Percentiles rank a stretch among this genome's conserved stretches.
Conservation (phyloP, 2,888 invertebrate species). For the Eupithecia pulchellata region DNA sequence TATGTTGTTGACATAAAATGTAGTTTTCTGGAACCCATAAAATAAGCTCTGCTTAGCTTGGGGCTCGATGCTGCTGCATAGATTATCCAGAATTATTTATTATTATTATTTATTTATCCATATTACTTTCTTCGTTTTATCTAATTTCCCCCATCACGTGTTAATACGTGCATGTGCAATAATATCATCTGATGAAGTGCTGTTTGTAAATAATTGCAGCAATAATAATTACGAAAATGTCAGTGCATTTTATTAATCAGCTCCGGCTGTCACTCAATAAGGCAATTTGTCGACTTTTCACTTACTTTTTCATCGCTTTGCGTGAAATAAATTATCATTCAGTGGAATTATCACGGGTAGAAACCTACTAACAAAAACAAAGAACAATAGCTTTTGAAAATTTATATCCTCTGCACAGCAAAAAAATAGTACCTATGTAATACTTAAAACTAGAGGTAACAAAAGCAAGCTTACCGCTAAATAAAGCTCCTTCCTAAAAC, state of each 20-base stretch:
- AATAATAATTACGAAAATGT: constrained; percentile 29
- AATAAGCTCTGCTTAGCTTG: no score
- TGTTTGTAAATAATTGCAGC: constrained; percentile 10
- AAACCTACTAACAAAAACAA: no score
- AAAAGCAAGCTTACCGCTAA: background rate
- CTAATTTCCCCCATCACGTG: background rate
- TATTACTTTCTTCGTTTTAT: no score
- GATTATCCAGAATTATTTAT: no score
- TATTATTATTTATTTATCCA: no score
- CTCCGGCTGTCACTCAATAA: constrained; percentile 31
- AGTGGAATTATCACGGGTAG: background rate
- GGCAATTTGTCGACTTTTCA: constrained; percentile 19
- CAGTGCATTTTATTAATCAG: constrained; percentile 31
- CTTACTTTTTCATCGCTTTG: background rate
- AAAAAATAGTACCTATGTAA: background rate
- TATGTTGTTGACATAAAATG: no score
- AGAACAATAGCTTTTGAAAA: no score
- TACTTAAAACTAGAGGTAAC: background rate
- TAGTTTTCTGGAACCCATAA: no score
- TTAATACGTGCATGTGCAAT: background rate
- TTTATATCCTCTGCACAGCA: no score
- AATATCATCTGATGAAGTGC: constrained; percentile 1
- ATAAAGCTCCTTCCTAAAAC: background rate
- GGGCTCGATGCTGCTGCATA: no score
- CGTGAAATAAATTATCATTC: background rate